These are phyloP conservation scores for Pelosia muscerda DNA, from an alignment of 2,888 invertebrate genomes.

Conservation along the genomic window DNA sequence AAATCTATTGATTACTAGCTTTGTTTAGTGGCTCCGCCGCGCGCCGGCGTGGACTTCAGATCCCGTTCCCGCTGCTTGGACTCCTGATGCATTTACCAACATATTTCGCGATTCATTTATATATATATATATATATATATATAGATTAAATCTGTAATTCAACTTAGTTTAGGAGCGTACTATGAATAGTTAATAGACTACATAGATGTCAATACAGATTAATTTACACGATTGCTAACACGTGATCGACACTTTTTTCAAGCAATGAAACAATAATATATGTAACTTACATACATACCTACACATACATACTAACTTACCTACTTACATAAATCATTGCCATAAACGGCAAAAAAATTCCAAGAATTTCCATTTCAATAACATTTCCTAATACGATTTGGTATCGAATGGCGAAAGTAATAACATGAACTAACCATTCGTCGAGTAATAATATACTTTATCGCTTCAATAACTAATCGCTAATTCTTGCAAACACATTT, in stretches of 20 bases:
- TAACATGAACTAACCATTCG: conserved; percentile 3
- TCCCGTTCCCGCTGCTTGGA: no score
- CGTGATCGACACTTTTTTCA: background rate
- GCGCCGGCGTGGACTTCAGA: no score
- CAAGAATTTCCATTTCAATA: conserved; percentile 16
- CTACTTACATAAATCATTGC: background rate
- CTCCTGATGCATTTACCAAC: no score
- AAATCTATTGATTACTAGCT: no score
- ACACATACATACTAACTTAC: no score
- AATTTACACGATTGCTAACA: background rate
- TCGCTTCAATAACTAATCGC: conserved; percentile 9
- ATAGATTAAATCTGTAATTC: no score
- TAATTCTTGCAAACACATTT: conserved; percentile 20
- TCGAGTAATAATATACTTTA: conserved; percentile 18
- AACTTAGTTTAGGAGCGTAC: no score
- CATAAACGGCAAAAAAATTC: conserved; percentile 7
- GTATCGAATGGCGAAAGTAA: conserved; percentile 20
- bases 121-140: no score
- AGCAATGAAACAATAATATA: background rate
- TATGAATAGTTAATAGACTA: no score
- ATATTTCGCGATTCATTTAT: no score
- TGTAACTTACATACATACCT: background rate
- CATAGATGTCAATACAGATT: no score
- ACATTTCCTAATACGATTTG: conserved; percentile 7
- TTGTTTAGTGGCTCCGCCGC: no score